These are phyloP conservation scores for Tragelaphus oryx DNA, from an alignment of 2,797 vertebrate genomes.

Conservation along the genomic window DNA sequence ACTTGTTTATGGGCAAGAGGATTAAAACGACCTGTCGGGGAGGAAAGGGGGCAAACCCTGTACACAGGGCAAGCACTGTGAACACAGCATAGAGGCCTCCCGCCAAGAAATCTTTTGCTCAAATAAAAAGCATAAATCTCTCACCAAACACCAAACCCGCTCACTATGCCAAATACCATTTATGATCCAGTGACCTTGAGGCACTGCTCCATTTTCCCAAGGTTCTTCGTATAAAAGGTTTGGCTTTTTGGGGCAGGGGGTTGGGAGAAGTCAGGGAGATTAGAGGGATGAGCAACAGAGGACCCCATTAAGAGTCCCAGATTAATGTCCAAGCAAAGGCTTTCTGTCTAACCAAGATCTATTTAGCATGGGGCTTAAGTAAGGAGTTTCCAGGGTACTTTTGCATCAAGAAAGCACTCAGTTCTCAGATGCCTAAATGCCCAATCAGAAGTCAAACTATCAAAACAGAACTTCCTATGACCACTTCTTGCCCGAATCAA, in stretches of 20 bases:
- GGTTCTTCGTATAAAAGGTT: constrained; percentile 14
- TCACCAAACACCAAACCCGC: constrained; percentile 41
- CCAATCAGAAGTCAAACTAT: background rate
- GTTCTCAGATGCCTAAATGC: background rate
- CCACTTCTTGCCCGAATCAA: background rate
- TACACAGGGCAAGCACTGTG: background rate
- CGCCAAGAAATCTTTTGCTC: constrained; percentile 43
- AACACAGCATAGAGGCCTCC: background rate
- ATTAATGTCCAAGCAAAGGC: background rate
- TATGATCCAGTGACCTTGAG: constrained; percentile 48
- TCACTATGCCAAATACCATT: constrained; percentile 51
- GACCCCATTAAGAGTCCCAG: background rate
- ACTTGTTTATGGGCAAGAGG: constrained; percentile 68
- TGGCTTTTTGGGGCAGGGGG: background rate
- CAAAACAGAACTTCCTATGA: background rate
- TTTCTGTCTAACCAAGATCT: background rate
- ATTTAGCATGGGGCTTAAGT: too few relatives aligned
- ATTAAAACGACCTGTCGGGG: constrained; percentile 36
- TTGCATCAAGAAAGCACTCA: background rate
- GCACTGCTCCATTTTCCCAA: background rate
- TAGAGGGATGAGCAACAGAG: background rate
- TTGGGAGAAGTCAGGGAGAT: background rate
- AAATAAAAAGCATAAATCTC: constrained; percentile 50
- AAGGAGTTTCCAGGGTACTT: background rate
- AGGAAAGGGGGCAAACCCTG: background rate